Conservation (phyloP, 2,888 invertebrate species). For the Lasioglossum pauxillum region DNA sequence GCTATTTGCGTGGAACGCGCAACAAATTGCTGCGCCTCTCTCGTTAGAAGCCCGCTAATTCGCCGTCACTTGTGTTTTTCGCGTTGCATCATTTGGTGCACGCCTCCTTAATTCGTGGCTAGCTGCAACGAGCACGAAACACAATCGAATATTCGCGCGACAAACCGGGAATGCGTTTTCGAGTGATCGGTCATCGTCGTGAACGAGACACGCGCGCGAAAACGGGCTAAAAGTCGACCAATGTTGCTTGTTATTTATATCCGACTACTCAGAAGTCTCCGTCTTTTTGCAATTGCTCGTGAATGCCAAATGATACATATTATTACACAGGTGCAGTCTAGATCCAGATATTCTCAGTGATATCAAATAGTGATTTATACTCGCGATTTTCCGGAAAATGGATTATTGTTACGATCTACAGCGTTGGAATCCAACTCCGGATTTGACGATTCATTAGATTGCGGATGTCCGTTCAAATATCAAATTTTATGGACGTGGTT, state of each 20-base stretch:
- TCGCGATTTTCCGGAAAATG: background rate
- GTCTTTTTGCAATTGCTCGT: background rate
- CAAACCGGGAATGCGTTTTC: background rate
- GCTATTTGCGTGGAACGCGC: conserved; percentile 66
- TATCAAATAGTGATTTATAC: background rate
- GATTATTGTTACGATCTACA: background rate
- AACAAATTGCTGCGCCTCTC: conserved; percentile 67
- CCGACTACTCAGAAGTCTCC: background rate
- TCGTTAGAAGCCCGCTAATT: conserved; percentile 53
- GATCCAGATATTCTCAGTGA: background rate
- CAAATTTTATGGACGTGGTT: background rate
- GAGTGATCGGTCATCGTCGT: no score
- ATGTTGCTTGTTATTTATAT: background rate
- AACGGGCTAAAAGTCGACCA: background rate
- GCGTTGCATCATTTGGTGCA: conserved; percentile 27
- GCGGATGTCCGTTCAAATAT: background rate
- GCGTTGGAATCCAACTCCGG: background rate
- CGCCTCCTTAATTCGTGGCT: background rate
- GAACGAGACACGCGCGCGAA: background rate
- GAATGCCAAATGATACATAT: background rate
- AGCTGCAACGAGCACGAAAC: background rate
- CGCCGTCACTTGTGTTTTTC: conserved; percentile 39
- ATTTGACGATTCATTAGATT: background rate
- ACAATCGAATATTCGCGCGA: conserved; percentile 5
- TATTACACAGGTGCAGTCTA: background rate